Conservation (phyloP, 2,888 invertebrate species). For the Agonopterix arenella region DNA sequence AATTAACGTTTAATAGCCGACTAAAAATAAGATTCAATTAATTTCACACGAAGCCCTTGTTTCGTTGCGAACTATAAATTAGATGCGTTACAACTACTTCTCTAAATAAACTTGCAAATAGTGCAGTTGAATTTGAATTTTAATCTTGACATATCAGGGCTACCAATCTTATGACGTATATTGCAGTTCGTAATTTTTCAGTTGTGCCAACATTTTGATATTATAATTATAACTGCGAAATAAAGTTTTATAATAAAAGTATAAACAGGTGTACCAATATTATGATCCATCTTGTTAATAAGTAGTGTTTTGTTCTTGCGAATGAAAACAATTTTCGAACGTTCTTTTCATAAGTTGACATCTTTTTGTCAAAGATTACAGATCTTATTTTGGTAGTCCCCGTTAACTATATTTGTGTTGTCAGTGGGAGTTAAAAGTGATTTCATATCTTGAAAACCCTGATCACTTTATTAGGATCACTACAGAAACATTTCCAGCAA, state of each 20-base stretch:
- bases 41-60: conserved; percentile 9
- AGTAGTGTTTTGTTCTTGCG: too few species aligned
- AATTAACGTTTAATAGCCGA: conserved; percentile 53
- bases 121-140: too few species aligned
- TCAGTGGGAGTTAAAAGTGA: neutral
- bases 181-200: too few species aligned
- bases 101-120: too few species aligned
- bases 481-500: conserved; percentile 3
- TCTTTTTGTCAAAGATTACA: too few species aligned
- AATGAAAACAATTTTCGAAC: too few species aligned
- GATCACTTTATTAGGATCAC: neutral
- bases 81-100: conserved; percentile 10
- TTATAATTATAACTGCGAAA: neutral
- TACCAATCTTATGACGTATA: neutral
- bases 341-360: too few species aligned
- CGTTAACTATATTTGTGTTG: neutral
- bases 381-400: neutral
- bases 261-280: too few species aligned
- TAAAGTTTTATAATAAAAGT: too few species aligned
- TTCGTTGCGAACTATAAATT: conserved; percentile 48
- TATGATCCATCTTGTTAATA: too few species aligned
- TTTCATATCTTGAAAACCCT: neutral
- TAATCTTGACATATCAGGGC: neutral
- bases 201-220: neutral
- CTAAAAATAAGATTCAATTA: conserved; percentile 55